phyloP scores from a whole-genome alignment of 2,113 vertebrate species.

The Nothoprocta perdicaria region DNA sequence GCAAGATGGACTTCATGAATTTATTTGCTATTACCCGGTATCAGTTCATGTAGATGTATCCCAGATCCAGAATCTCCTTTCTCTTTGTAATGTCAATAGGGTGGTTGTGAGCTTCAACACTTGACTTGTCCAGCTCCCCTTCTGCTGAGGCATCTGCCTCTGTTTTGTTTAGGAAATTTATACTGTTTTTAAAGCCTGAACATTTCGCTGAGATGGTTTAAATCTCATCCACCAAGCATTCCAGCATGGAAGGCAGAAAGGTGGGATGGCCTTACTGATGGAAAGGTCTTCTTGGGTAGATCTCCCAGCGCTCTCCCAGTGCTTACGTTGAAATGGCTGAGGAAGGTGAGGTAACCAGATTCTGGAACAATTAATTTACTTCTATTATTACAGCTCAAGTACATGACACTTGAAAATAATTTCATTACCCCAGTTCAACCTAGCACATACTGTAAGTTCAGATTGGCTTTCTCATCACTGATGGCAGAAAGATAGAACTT shows the following conservation, averaged over 20 bases:
- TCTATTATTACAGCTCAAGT: not conserved
- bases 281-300: not conserved
- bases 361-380: not conserved
- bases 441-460: not conserved
- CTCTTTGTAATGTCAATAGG: not conserved
- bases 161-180: not conserved
- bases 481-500: not conserved
- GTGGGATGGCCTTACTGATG: not conserved
- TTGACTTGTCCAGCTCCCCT: not conserved
- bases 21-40: constrained; percentile 1
- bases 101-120: not conserved
- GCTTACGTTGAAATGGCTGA: not conserved
- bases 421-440: not conserved
- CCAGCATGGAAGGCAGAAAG: not conserved
- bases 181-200: not conserved
- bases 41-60: not conserved
- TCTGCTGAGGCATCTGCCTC: not conserved
- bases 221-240: not conserved
- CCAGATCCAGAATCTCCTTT: not conserved
- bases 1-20: constrained; percentile 32
- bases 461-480: not conserved
- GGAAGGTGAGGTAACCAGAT: not conserved
- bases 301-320: not conserved
- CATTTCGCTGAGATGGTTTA: not conserved
- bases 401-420: not conserved